Percentiles rank a stretch among this genome's conserved stretches.
Conservation (phyloP, 2,113 vertebrate species). For the Neolamprologus cancellatus region DNA sequence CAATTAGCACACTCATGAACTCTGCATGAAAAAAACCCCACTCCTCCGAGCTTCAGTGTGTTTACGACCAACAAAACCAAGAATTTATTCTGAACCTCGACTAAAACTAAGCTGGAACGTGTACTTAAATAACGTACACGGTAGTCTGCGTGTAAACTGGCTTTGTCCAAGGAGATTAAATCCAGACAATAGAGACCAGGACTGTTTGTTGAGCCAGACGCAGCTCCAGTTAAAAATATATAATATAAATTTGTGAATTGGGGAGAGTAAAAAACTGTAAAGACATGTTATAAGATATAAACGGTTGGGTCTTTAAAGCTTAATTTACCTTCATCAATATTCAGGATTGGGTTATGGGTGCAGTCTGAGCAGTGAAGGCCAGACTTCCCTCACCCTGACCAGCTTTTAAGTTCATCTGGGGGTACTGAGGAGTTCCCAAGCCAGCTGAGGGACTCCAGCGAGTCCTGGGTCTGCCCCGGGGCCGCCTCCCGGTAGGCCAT, state of each 20-base stretch:
- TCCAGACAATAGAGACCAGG: neutral
- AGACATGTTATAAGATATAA: neutral
- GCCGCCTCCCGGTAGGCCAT: neutral
- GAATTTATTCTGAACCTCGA: neutral
- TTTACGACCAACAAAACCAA: neutral
- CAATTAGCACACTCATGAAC: conserved; percentile 30
- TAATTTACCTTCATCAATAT: neutral
- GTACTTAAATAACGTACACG: neutral
- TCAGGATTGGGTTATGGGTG: neutral
- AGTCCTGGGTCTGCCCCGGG: neutral
- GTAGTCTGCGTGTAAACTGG: neutral
- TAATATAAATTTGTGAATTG: neutral
- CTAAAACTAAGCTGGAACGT: neutral
- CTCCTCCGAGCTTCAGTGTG: neutral
- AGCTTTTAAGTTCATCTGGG: neutral
- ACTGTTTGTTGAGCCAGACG: neutral
- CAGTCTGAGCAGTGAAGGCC: neutral
- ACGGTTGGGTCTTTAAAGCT: neutral
- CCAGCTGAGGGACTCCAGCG: neutral
- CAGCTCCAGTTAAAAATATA: neutral
- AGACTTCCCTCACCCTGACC: neutral
- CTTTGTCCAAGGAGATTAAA: neutral
- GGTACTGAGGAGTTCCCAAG: neutral
- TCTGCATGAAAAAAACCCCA: neutral
- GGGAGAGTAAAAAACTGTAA: neutral